These are phyloP conservation scores for Coranthus polyacanthus DNA, from an alignment of 2,797 vertebrate genomes.

Conservation along the genomic window DNA sequence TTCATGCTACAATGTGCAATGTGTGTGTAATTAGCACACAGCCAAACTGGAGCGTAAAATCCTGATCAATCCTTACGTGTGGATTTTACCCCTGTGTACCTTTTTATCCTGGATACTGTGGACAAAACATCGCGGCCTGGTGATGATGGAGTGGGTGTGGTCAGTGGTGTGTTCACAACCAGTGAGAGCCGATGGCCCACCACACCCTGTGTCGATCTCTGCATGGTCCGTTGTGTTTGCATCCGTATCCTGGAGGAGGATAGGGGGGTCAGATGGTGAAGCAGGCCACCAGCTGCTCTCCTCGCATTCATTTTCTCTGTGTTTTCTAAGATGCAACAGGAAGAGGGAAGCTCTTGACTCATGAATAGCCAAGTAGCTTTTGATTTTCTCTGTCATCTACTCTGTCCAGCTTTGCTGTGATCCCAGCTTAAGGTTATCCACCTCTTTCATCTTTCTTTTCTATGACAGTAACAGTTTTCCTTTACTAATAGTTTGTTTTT, in stretches of 20 bases:
- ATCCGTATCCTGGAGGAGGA: conserved; percentile 43
- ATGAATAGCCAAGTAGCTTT: conserved; percentile 15
- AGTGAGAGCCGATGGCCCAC: conserved; percentile 41
- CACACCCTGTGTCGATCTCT: conserved; percentile 36
- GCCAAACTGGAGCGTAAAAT: background rate
- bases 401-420: background rate
- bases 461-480: conserved; percentile 5
- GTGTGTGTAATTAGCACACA: too few species aligned
- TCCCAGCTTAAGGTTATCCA: background rate
- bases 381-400: too few species aligned
- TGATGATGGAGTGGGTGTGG: conserved; percentile 60
- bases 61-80: conserved; percentile 13
- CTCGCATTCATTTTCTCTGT: conserved; percentile 43
- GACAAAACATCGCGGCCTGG: conserved; percentile 33
- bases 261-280: conserved; percentile 75
- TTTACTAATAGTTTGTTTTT: too few species aligned
- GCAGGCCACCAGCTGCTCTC: conserved; percentile 78
- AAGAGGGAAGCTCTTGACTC: conserved; percentile 25
- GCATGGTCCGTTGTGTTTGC: conserved; percentile 21
- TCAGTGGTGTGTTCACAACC: conserved; percentile 49
- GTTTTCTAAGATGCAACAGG: conserved; percentile 18
- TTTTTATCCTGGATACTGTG: conserved; percentile 25
- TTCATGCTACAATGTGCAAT: too few species aligned
- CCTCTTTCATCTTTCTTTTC: conserved; percentile 14
- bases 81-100: conserved; percentile 19